Evolutionary conservation across 2,888 invertebrate species (phyloP).

Genomic region (Tinea trinotella): DNA sequence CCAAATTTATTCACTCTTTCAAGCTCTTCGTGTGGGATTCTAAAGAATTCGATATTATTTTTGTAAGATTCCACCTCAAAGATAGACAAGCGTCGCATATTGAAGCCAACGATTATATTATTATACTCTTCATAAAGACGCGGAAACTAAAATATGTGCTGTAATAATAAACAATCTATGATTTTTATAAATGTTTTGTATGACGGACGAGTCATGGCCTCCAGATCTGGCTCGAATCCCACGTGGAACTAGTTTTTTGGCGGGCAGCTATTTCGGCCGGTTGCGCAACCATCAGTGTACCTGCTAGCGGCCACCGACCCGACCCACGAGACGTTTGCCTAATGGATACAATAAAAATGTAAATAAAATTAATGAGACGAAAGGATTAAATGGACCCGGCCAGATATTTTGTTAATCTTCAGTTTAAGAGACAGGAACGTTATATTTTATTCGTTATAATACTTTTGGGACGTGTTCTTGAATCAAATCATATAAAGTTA

Average conservation of each 20-base stretch:
- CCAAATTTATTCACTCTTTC: background rate
- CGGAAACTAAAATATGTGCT: background rate
- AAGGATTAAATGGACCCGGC: constrained; percentile 35
- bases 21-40: background rate
- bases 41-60: background rate
- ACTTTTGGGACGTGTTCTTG: too few species aligned
- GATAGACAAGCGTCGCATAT: background rate
- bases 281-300: constrained; percentile 48
- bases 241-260: constrained; percentile 64
- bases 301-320: constrained; percentile 30
- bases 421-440: constrained; percentile 15
- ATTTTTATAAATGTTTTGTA: constrained; percentile 3
- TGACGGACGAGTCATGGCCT: constrained; percentile 13
- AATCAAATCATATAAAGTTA: too few species aligned
- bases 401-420: background rate
- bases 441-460: too few species aligned
- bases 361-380: constrained; percentile 53
- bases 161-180: background rate
- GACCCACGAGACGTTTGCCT: constrained; percentile 34
- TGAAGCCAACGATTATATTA: background rate
- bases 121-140: background rate
- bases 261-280: constrained; percentile 50
- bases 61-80: background rate
- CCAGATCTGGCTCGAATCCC: constrained; percentile 35
- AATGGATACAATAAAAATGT: constrained; percentile 54